Conservation (phyloP, 1,140 invertebrate species). For the Liolophura sinensis region DNA sequence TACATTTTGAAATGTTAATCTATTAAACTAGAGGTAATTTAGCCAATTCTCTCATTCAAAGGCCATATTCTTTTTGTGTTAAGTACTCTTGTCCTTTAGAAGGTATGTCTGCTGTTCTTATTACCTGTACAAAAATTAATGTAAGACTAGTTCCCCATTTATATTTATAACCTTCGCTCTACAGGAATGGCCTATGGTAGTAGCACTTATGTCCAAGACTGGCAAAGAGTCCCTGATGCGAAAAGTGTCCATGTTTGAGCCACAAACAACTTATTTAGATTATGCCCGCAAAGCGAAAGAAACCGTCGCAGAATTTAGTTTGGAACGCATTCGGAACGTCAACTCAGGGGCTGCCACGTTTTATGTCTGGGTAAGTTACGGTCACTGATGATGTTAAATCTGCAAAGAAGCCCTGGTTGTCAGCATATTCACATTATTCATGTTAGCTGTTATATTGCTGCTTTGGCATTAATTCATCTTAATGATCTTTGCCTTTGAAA, state of each 20-base stretch:
- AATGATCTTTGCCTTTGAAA: no score
- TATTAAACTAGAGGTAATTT: no score
- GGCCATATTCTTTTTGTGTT: no score
- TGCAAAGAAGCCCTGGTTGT: no score
- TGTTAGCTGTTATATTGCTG: no score
- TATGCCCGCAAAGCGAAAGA: slow-evolving; percentile 32
- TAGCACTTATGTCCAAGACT: slow-evolving; percentile 43
- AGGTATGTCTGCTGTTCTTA: neutral
- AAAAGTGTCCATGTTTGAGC: slow-evolving; percentile 45
- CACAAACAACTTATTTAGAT: slow-evolving; percentile 34
- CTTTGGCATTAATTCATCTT: no score
- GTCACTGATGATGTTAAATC: neutral
- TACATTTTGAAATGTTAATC: no score
- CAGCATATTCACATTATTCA: neutral
- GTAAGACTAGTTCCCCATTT: neutral
- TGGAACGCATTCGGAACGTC: slow-evolving; percentile 40
- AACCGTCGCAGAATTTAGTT: slow-evolving; percentile 30
- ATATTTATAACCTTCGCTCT: neutral
- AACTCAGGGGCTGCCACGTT: slow-evolving; percentile 53
- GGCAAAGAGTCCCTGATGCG: slow-evolving; percentile 48
- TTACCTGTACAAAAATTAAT: neutral
- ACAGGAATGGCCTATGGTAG: slow-evolving; percentile 45
- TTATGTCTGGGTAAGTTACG: slow-evolving; percentile 49
- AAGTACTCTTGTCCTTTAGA: neutral
- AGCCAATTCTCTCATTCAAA: no score